These are phyloP conservation scores for Pyrrhosoma nymphula DNA, from an alignment of 2,888 invertebrate genomes.

Conservation along the genomic window DNA sequence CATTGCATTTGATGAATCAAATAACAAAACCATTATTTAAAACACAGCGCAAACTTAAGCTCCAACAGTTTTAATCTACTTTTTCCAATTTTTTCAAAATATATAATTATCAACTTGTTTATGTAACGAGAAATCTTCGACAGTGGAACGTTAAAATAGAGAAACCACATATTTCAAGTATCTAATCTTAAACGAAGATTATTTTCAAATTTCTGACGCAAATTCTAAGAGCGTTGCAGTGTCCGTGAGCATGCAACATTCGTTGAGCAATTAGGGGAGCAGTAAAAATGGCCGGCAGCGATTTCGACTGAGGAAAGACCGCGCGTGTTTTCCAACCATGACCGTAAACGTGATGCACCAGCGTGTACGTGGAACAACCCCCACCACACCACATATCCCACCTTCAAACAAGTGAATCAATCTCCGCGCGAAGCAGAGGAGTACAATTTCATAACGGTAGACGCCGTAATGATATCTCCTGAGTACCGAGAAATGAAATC, in stretches of 20 bases:
- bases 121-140: no score
- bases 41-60: no score
- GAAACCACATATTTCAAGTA: no score
- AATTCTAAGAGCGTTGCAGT: not conserved
- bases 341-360: not conserved
- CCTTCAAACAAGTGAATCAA: constrained; percentile 5
- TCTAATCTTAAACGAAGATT: no score
- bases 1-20: no score
- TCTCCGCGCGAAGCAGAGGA: not conserved
- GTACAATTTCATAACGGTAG: constrained; percentile 19
- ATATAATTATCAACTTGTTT: no score
- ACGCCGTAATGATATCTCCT: not conserved
- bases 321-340: constrained; percentile 3
- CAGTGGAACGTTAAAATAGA: no score
- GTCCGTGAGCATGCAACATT: not conserved
- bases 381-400: not conserved
- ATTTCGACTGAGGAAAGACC: not conserved
- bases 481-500: not conserved
- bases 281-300: not conserved
- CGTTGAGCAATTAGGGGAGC: not conserved
- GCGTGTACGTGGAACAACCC: not conserved
- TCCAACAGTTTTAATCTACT: no score
- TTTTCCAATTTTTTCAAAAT: no score
- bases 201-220: not conserved
- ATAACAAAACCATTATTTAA: no score